Percentiles rank a stretch among this genome's conserved stretches.
Evolutionary conservation across 1,140 invertebrate genomes (phyloP).

Genomic region (Ips nitidus): DNA sequence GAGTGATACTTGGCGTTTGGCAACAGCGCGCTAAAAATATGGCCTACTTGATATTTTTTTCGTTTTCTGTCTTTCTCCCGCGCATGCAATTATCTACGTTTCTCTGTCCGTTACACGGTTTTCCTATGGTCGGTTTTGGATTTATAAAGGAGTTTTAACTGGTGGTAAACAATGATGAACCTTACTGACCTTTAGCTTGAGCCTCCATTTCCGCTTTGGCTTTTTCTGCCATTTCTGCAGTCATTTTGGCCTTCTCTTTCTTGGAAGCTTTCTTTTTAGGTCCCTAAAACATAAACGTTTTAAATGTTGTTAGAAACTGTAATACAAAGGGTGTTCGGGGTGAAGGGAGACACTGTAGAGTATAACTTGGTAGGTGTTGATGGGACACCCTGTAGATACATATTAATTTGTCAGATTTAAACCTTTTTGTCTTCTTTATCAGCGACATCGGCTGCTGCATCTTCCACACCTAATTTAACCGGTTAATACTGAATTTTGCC

Average conservation of each 20-base stretch:
- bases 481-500: background rate
- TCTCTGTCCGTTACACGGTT: too few relatives aligned
- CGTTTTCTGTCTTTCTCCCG: too few relatives aligned
- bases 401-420: background rate
- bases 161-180: background rate
- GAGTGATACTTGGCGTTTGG: too few relatives aligned
- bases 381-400: background rate
- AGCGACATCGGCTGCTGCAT: background rate
- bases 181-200: slow-evolving; percentile 39
- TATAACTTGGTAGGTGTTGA: too few relatives aligned
- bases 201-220: slow-evolving; percentile 53
- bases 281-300: slow-evolving; percentile 22
- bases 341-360: too few relatives aligned
- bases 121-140: too few relatives aligned
- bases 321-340: background rate
- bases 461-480: background rate
- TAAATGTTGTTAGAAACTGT: background rate
- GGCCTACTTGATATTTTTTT: too few relatives aligned
- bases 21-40: too few relatives aligned
- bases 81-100: too few relatives aligned
- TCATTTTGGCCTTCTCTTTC: slow-evolving; percentile 53
- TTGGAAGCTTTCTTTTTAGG: slow-evolving; percentile 52
- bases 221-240: slow-evolving; percentile 53
- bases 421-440: background rate
- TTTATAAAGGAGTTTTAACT: background rate